phyloP scores from a whole-genome alignment of 2,888 invertebrate genomes.

The Cerceris ruficornis region DNA sequence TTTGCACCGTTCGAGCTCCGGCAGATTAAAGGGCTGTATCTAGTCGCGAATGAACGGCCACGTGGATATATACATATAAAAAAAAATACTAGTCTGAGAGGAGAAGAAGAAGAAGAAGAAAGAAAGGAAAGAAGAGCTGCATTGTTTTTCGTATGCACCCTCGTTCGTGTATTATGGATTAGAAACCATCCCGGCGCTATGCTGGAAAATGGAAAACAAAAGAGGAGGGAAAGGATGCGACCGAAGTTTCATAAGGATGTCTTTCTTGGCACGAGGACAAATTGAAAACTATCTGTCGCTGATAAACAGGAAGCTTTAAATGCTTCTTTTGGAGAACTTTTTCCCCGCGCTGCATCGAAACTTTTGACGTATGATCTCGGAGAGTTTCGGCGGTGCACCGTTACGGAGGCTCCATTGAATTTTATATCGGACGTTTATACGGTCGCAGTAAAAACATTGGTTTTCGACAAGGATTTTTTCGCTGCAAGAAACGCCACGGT shows the following conservation, averaged over 20 bases:
- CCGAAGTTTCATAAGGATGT: conserved; percentile 24
- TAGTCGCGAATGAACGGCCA: not conserved
- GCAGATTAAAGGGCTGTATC: conserved; percentile 11
- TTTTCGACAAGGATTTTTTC: no score
- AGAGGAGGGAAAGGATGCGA: conserved; percentile 6
- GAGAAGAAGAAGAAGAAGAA: not conserved
- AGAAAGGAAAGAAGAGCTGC: conserved; percentile 10
- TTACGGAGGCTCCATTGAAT: not conserved
- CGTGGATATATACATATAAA: not conserved
- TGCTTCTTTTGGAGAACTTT: not conserved
- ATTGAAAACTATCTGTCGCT: conserved; percentile 31
- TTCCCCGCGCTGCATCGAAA: not conserved
- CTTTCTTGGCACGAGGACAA: conserved; percentile 30
- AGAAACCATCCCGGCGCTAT: conserved; percentile 29
- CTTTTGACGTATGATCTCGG: not conserved
- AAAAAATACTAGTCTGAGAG: conserved; percentile 7
- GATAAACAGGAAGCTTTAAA: not conserved
- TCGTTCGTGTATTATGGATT: conserved; percentile 47
- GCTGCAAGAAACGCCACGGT: no score
- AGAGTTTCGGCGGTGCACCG: not conserved
- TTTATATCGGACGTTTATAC: no score
- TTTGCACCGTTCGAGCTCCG: conserved; percentile 21
- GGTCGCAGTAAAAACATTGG: no score
- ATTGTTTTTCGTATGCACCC: conserved; percentile 42
- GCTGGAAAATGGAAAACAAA: conserved; percentile 27